Evolutionary conservation across 2,113 vertebrate species (phyloP).

Genomic region (Silurus meridionalis): DNA sequence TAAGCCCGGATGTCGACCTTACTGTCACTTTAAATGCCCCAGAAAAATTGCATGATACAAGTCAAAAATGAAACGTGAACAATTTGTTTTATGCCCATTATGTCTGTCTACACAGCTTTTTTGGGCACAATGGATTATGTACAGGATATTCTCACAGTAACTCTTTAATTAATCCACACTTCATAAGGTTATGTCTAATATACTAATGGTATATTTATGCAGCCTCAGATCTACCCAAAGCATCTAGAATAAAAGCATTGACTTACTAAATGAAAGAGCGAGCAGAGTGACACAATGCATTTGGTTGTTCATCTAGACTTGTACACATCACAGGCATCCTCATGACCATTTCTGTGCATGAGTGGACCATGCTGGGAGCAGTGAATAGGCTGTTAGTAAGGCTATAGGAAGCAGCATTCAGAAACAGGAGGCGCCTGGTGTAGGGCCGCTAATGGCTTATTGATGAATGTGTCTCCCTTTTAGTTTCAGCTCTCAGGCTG

Average conservation of each 20-base stretch:
- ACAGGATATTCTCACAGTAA: not conserved
- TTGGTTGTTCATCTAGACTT: slow-evolving; percentile 7
- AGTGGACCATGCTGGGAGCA: slow-evolving; percentile 39
- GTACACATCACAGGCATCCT: not conserved
- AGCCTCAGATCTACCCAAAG: not conserved
- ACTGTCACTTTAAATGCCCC: not conserved
- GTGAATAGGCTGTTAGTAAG: slow-evolving; percentile 48
- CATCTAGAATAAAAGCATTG: not conserved
- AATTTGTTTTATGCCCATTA: not conserved
- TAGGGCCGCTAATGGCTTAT: slow-evolving; percentile 56
- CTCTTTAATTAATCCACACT: not conserved
- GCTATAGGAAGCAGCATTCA: slow-evolving; percentile 42
- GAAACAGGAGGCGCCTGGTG: slow-evolving; percentile 38
- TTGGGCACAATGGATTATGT: not conserved
- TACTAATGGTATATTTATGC: not conserved
- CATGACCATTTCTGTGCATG: slow-evolving; percentile 34
- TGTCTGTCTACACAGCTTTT: not conserved
- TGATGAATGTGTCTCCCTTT: slow-evolving; percentile 56
- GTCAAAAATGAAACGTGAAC: not conserved
- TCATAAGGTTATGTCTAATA: not conserved
- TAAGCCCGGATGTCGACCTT: slow-evolving; percentile 7
- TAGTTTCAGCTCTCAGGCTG: slow-evolving; percentile 49
- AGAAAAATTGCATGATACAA: not conserved
- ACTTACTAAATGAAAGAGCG: not conserved
- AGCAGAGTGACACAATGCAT: not conserved